Evolutionary conservation across 2,113 vertebrate species (phyloP), one percentile per base, ranked within the genome.

Genomic region (Saccopteryx bilineata): DNA sequence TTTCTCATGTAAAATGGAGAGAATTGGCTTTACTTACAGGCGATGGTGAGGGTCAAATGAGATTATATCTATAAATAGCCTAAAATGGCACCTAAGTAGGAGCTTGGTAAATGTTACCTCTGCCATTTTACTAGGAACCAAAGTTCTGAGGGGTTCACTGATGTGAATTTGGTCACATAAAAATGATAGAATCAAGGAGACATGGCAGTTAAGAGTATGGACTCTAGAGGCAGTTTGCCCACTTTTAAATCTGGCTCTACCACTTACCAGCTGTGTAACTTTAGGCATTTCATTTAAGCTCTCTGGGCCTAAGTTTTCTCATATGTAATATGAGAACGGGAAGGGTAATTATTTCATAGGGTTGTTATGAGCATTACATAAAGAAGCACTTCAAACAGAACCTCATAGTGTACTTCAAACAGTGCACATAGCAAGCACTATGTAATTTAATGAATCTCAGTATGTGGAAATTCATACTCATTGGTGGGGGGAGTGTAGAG

Each of bases 401-500:
- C 5, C n/a, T 81, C 33, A 39, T 39, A 39, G 39, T 39, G 4
- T 9, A 85, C 10, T 63, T 94, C 28, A 7, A 52, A 91, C 63
- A 95, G 74, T 33, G 48, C n/a, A 84, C 7, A 81, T n/a, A 83
- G 60, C 79, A 79, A 60, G 18, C 3, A 65, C 28, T 31, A 1
- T 31, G 5, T 28, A 92, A 80, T 78, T 95, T 95, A 65, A 72
- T 93, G n/a, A 90, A 88, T 72, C 24, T 60, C 56, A 79, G 58
- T 54, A 46, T 31, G 31, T 2, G 61, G 33, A 84, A 68, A 48
- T 28, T 23, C 80, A 39, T 11, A 48, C 12, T 69, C 12, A n/a
- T 3, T 1, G 23, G 39, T 39, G n/a, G 52, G 80, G 33, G 17
- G 69, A 65, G 9, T 26, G 7, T 48, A 63, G 17, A 60, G 19